A percentile compares a stretch with the other conserved stretches of the same genome.
Conservation (phyloP, 2,113 vertebrate species). For the Ictalurus punctatus region DNA sequence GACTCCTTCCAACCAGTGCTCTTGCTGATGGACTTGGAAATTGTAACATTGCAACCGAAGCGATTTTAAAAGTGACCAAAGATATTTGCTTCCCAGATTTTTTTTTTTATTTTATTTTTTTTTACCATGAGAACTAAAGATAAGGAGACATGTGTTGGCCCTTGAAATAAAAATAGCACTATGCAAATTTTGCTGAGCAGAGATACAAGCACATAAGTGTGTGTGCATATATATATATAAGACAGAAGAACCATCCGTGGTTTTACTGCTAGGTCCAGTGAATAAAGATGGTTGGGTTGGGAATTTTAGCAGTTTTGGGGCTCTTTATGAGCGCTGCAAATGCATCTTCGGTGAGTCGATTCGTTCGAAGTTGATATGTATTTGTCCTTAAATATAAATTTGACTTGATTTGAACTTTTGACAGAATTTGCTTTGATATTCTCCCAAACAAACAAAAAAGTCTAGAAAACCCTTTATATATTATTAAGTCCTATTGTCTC, state of each 20-base stretch:
- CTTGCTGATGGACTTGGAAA: not conserved
- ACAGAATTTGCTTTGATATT: not conserved
- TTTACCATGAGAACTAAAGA: slow-evolving; percentile 34
- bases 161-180: slow-evolving; percentile 25
- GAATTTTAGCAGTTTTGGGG: slow-evolving; percentile 65
- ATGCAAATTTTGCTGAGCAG: slow-evolving; percentile 5
- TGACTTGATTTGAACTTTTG: not conserved
- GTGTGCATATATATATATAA: slow-evolving; percentile 58
- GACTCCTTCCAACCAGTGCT: not conserved
- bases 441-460: not conserved
- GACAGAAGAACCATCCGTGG: not conserved
- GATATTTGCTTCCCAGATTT: not conserved
- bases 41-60: not conserved
- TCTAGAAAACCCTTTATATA: no score
- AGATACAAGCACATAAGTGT: slow-evolving; percentile 21
- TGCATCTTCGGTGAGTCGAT: slow-evolving; percentile 68
- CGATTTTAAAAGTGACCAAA: not conserved
- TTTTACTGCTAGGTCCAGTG: not conserved
- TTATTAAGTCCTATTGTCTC: not conserved
- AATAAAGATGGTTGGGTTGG: slow-evolving; percentile 70
- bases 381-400: not conserved
- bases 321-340: slow-evolving; percentile 66
- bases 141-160: slow-evolving; percentile 39
- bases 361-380: no score
- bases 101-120: not conserved